These are phyloP conservation scores for Anticlea derivata DNA, from an alignment of 2,888 invertebrate genomes.

Conservation along the genomic window DNA sequence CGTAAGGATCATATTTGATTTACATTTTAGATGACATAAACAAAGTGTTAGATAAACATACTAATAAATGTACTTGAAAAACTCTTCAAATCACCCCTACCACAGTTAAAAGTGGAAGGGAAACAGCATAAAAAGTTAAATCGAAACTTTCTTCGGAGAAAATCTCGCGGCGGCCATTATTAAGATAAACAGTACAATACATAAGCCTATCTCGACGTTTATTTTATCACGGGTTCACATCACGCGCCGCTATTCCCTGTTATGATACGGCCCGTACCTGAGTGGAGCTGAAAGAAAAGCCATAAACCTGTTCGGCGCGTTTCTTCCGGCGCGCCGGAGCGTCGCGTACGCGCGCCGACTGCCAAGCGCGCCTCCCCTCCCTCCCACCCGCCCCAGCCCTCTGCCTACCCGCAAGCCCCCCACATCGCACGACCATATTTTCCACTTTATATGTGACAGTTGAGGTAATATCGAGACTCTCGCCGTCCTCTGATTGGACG, in stretches of 20 bases:
- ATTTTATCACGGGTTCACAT: conserved; percentile 84
- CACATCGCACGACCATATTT: conserved; percentile 84
- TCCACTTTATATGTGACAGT: conserved; percentile 86
- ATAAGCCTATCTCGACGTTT: conserved; percentile 84
- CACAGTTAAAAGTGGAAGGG: conserved; percentile 47
- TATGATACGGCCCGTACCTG: conserved; percentile 84
- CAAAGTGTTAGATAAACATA: too few species aligned
- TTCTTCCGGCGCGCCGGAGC: conserved; percentile 80
- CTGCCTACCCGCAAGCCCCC: conserved; percentile 58
- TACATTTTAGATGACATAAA: too few species aligned
- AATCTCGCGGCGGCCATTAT: conserved; percentile 79
- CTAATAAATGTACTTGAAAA: background rate
- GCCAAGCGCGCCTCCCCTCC: conserved; percentile 58
- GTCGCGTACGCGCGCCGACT: conserved; percentile 80
- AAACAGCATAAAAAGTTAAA: conserved; percentile 70
- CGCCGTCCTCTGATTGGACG: conserved; percentile 84
- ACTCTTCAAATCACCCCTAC: conserved; percentile 15
- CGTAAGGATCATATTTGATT: too few species aligned
- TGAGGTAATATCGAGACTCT: conserved; percentile 85
- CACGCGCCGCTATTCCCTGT: conserved; percentile 84
- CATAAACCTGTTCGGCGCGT: conserved; percentile 83
- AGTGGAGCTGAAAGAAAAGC: conserved; percentile 84
- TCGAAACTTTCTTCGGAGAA: conserved; percentile 67
- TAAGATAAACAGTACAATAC: conserved; percentile 84
- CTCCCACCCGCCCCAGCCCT: conserved; percentile 38